Evolutionary conservation across 2,797 vertebrate species (phyloP).

Genomic region (Glossophaga mutica): DNA sequence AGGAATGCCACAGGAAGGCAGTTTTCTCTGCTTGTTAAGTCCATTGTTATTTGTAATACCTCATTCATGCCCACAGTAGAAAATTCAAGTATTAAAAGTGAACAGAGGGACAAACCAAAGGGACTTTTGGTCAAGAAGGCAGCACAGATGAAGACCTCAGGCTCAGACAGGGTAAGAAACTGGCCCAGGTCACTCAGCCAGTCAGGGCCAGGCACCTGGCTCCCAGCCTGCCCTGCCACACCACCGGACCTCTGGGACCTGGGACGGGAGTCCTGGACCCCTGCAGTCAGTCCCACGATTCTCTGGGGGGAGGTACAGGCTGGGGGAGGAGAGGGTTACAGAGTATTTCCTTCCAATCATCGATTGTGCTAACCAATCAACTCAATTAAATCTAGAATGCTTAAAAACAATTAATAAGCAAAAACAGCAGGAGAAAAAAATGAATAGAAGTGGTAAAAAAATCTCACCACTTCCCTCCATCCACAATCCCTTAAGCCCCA

Average conservation of each 20-base stretch:
- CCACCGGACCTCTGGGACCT: too few species aligned
- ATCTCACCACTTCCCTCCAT: background rate
- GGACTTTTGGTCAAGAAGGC: background rate
- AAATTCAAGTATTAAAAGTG: background rate
- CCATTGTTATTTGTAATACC: background rate
- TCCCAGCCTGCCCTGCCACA: background rate
- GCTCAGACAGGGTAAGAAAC: background rate
- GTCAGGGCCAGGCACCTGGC: background rate
- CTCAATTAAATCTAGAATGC: conserved; percentile 66
- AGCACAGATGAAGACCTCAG: background rate
- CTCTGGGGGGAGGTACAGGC: background rate
- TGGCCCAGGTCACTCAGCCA: background rate
- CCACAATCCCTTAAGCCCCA: background rate
- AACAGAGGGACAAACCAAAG: background rate
- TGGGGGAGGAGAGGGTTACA: conserved; percentile 55
- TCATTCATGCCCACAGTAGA: background rate
- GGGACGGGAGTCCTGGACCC: background rate
- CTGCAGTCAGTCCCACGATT: background rate
- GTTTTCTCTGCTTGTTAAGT: background rate
- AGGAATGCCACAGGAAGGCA: background rate
- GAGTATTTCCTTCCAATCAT: conserved; percentile 51
- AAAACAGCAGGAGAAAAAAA: conserved; percentile 74
- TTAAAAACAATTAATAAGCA: conserved; percentile 30
- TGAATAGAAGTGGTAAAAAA: background rate
- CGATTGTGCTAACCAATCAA: conserved; percentile 81